Percentiles rank a stretch among this genome's conserved stretches.
These are phyloP conservation scores for Anoura caudifer DNA, from an alignment of 2,113 vertebrate genomes.

Conservation along the genomic window DNA sequence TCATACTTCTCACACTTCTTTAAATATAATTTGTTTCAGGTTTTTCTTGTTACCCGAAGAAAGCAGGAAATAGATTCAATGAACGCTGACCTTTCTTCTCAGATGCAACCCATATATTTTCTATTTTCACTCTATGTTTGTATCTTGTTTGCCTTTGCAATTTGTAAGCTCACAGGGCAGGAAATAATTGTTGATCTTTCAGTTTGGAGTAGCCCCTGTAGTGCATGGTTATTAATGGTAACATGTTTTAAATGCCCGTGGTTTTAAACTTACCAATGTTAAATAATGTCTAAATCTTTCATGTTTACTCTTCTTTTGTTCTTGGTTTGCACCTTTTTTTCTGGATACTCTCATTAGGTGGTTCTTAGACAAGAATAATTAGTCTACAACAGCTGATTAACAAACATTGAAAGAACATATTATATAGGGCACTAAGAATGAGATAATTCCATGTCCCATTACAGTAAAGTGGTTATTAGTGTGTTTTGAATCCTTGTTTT, in stretches of 20 bases:
- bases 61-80: neutral
- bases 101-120: neutral
- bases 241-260: neutral
- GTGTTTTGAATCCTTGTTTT: neutral
- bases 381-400: neutral
- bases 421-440: neutral
- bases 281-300: neutral
- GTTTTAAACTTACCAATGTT: constrained; percentile 20
- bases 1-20: neutral
- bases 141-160: constrained; percentile 36
- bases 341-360: neutral
- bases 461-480: neutral
- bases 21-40: neutral
- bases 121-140: constrained; percentile 23
- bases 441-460: neutral
- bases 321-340: neutral
- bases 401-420: constrained; percentile 15
- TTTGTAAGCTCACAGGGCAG: constrained; percentile 14
- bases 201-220: neutral
- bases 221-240: constrained; percentile 13
- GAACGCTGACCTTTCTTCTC: neutral
- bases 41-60: constrained; percentile 17
- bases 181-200: constrained; percentile 54
- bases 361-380: neutral
- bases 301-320: constrained; percentile 42